A percentile compares a stretch with the other conserved stretches of the same genome.
Conservation (phyloP, 2,797 vertebrate genomes). For the Gadopsis marmoratus region DNA sequence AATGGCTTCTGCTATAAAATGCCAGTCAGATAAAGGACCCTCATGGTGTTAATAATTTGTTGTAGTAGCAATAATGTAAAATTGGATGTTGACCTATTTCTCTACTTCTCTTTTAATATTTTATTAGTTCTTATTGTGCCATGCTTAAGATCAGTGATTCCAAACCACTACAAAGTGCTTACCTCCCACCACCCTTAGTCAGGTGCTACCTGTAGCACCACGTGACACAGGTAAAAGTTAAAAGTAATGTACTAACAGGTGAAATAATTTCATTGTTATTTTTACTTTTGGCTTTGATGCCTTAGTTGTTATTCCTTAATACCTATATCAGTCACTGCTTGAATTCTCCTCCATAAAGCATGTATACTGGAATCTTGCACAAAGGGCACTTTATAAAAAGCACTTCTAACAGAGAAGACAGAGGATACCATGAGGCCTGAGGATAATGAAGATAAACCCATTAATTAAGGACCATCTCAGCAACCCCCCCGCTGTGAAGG, state of each 20-base stretch:
- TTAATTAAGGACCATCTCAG: constrained; percentile 49
- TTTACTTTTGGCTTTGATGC: not conserved
- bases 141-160: not conserved
- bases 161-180: not conserved
- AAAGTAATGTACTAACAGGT: not conserved
- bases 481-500: constrained; percentile 61
- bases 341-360: not conserved
- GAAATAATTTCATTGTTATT: not conserved
- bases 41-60: not conserved
- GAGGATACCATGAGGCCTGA: not conserved
- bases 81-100: constrained; percentile 3
- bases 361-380: not conserved
- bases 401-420: not conserved
- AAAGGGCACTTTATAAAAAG: not conserved
- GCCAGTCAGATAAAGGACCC: constrained; percentile 1
- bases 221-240: not conserved
- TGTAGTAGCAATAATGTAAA: not conserved
- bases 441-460: constrained; percentile 13
- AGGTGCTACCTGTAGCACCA: not conserved
- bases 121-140: not conserved
- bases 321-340: not conserved
- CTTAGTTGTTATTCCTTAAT: not conserved
- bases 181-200: not conserved
- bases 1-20: constrained; percentile 15
- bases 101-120: not conserved